Conservation (phyloP, 2,888 invertebrate species). For the Dicranocentrus wangi region DNA sequence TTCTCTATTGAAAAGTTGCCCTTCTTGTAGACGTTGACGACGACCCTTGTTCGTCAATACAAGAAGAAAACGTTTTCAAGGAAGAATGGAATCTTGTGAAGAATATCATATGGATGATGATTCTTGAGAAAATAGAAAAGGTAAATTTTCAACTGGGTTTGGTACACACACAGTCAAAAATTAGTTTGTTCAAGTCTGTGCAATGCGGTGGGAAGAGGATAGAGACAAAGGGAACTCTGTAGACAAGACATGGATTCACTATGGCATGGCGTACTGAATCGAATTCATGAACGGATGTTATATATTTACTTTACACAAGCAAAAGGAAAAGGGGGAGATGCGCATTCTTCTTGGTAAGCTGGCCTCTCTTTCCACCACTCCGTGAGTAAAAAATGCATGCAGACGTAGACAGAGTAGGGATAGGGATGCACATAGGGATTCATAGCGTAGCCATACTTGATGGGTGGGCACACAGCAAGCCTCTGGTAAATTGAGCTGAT, state of each 20-base stretch:
- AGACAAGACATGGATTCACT: constrained; percentile 4
- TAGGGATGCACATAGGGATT: too few species aligned
- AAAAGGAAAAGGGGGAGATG: constrained; percentile 18
- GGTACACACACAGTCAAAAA: not conserved
- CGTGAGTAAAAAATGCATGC: constrained; percentile 10
- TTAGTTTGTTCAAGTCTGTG: not conserved
- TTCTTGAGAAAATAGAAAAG: constrained; percentile 9
- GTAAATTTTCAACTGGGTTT: not conserved
- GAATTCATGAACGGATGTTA: constrained; percentile 46
- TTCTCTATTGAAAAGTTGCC: constrained; percentile 6
- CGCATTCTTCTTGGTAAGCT: constrained; percentile 21
- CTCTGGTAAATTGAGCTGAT: constrained; percentile 56
- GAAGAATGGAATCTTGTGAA: not conserved
- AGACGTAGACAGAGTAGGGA: not conserved
- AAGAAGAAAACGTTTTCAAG: not conserved
- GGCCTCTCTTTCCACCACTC: constrained; percentile 12
- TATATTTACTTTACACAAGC: constrained; percentile 45
- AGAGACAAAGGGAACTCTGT: constrained; percentile 32
- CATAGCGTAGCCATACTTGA: constrained; percentile 4
- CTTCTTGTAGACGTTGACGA: not conserved
- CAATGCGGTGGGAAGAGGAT: constrained; percentile 41
- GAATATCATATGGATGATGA: not conserved
- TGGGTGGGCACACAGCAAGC: constrained; percentile 60
- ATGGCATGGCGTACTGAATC: not conserved
- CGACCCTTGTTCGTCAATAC: constrained; percentile 22